Evolutionary conservation across 2,888 invertebrate species (phyloP), one percentile per base, ranked within the genome.

Genomic region (Coelinius sp.): DNA sequence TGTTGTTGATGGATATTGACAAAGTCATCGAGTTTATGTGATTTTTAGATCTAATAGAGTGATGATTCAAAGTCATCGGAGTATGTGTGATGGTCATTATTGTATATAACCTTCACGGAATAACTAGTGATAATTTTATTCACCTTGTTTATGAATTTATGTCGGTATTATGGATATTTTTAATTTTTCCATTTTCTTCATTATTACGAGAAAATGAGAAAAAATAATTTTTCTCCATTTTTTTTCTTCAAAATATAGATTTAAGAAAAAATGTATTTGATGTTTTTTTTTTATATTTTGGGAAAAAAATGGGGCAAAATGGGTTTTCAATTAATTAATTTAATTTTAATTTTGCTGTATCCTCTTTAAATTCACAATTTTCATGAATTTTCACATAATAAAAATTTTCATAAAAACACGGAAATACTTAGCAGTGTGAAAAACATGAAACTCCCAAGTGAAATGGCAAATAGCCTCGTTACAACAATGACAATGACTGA

Each of bases 401-500:
- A 2, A 8, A 38, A 2, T 38, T 10, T 38, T 8, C 6, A 1
- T 10, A 38, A 46, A n/a, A 46, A 2, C 20, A 8, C 46, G 56
- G 27, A 56, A 59, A 27, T 17, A 35, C 10, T 59, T 59, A 8
- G 1, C 20, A 20, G 12, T 3, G 53, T 49, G 22, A 35, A 59
- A 59, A 59, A 59, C 14, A 20, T n/a, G 53, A 56, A 31, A 35
- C 14, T 31, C 17, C 31, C 25, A 22, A 59, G 59, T 35, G 35
- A 59, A 59, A 59, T 35, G 59, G 31, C 59, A 27, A 59, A 59
- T 63, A n/a, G 25, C 14, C 49, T 53, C 65, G 63, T 20, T 63
- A 68, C 25, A 63, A 62, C 46, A n/a, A 69, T 66, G 64, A 71
- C 62, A 64, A 71, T 41, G 68, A 63, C 67, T 79, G 80, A 82